phyloP scores from a whole-genome alignment of 2,888 invertebrate species.

The Amaurobius ferox region DNA sequence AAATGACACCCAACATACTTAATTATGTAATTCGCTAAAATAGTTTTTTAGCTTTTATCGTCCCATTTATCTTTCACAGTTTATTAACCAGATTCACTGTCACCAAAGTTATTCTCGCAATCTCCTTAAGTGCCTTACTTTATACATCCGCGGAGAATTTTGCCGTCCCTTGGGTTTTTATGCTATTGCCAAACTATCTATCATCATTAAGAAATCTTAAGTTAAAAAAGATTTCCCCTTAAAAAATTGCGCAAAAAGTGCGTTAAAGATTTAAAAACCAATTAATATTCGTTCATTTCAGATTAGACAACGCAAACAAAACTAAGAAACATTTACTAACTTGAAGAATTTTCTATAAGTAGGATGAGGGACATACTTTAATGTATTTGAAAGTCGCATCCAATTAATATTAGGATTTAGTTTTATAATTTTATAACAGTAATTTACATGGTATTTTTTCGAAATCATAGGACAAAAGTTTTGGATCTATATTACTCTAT shows the following conservation, averaged over 20 bases:
- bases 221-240: not conserved
- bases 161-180: not conserved
- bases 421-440: too few species aligned
- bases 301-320: not conserved
- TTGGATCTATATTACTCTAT: too few species aligned
- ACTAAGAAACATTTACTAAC: not conserved
- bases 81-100: constrained; percentile 8
- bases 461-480: too few species aligned
- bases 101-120: not conserved
- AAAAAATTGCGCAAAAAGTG: not conserved
- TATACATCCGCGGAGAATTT: not conserved
- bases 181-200: not conserved
- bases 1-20: constrained; percentile 4
- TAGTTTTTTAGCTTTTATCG: not conserved
- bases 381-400: too few species aligned
- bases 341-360: not conserved
- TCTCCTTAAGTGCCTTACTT: not conserved
- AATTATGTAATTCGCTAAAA: not conserved
- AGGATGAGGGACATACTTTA: too few species aligned
- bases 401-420: too few species aligned
- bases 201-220: not conserved
- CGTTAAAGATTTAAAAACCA: not conserved
- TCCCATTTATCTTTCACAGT: constrained; percentile 8
- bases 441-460: too few species aligned
- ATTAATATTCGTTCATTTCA: not conserved